Conservation (phyloP, 2,113 vertebrate genomes). For the Pseudonaja textilis region DNA sequence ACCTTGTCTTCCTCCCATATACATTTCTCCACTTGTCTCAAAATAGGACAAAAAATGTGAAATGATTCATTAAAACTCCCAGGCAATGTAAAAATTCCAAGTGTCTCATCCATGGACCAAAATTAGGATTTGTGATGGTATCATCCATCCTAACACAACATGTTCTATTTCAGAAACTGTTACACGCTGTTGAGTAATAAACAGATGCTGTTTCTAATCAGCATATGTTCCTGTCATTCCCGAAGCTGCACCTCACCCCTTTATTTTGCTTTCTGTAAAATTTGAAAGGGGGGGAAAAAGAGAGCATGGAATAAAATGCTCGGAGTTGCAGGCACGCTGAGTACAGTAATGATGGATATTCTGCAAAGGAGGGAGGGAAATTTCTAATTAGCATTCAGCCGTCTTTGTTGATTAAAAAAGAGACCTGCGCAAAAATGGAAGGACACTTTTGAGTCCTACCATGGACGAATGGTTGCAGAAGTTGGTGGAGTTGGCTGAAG, state of each 20-base stretch:
- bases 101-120: background rate
- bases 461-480: too few species aligned
- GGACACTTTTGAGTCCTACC: too few species aligned
- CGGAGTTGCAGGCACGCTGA: slow-evolving; percentile 56
- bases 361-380: slow-evolving; percentile 38
- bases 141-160: slow-evolving; percentile 32
- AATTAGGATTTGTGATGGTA: slow-evolving; percentile 29
- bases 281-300: background rate
- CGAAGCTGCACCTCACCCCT: slow-evolving; percentile 37
- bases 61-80: background rate
- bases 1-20: background rate
- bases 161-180: slow-evolving; percentile 49
- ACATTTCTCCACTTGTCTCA: background rate
- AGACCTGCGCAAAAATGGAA: too few species aligned
- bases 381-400: slow-evolving; percentile 23
- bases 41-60: accelerated
- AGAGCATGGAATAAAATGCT: slow-evolving; percentile 23
- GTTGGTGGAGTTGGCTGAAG: too few species aligned
- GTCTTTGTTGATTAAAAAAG: background rate
- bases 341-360: slow-evolving; percentile 35
- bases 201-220: slow-evolving; percentile 62
- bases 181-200: slow-evolving; percentile 59
- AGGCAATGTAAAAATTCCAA: slow-evolving; percentile 27
- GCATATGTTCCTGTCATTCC: slow-evolving; percentile 48
- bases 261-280: slow-evolving; percentile 48